Conservation (phyloP, 2,888 invertebrate genomes). For the Punctoribates punctum region DNA sequence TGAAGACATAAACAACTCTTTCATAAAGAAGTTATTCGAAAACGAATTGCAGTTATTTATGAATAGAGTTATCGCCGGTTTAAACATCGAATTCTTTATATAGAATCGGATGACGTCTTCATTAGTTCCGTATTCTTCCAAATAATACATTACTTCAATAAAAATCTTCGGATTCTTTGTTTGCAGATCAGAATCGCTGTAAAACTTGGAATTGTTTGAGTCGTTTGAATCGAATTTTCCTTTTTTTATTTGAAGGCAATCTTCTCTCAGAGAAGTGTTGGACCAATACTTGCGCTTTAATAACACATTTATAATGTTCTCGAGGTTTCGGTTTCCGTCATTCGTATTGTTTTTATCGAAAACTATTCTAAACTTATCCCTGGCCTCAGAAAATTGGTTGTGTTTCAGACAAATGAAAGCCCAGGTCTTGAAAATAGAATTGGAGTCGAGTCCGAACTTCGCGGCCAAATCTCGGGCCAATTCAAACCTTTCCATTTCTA, state of each 20-base stretch:
- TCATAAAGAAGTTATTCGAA: conserved; percentile 52
- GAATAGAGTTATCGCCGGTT: conserved; percentile 40
- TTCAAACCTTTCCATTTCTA: conserved; percentile 51
- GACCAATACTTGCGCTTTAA: conserved; percentile 24
- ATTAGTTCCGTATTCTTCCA: conserved; percentile 73
- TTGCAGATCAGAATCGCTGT: conserved; percentile 19
- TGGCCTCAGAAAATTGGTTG: conserved; percentile 71
- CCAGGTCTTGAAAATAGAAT: conserved; percentile 79
- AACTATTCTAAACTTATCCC: conserved; percentile 68
- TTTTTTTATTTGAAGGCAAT: conserved; percentile 35
- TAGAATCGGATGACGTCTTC: conserved; percentile 70
- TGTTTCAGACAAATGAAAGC: conserved; percentile 76
- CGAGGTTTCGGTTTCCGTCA: conserved; percentile 34
- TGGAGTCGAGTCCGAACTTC: conserved; percentile 71
- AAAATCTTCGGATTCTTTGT: conserved; percentile 43
- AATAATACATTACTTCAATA: conserved; percentile 76
- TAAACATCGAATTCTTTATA: conserved; percentile 53
- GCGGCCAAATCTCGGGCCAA: conserved; percentile 71
- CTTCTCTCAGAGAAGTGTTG: conserved; percentile 33
- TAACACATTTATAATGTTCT: conserved; percentile 42
- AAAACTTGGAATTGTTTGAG: conserved; percentile 13
- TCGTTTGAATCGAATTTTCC: conserved; percentile 37
- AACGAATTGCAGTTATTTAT: not conserved
- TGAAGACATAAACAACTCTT: conserved; percentile 52
- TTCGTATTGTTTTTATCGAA: conserved; percentile 35